phyloP scores from a whole-genome alignment of 2,888 invertebrate genomes.

The Catocala sponsa region DNA sequence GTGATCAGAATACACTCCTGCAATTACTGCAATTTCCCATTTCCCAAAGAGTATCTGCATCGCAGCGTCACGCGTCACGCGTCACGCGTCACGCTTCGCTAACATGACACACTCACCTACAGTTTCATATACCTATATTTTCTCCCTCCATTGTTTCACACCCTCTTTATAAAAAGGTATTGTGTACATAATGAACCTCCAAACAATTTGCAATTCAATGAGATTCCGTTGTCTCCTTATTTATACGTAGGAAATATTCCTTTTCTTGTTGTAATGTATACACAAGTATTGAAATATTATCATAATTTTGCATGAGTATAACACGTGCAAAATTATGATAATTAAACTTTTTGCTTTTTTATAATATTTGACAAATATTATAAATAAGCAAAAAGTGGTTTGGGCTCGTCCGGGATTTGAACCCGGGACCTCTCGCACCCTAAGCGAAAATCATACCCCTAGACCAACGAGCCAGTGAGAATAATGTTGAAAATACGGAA shows the following conservation, averaged over 20 bases:
- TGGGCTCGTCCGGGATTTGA: conserved; percentile 89
- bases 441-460: conserved; percentile 89
- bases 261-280: conserved; percentile 15
- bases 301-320: conserved; percentile 7
- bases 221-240: conserved; percentile 24
- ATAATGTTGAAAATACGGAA: conserved; percentile 24
- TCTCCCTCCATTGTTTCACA: conserved; percentile 25
- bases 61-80: neutral
- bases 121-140: conserved; percentile 26
- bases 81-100: neutral
- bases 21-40: neutral
- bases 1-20: too few species aligned
- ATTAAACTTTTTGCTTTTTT: too few species aligned
- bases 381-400: conserved; percentile 16
- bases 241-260: conserved; percentile 8
- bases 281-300: conserved; percentile 17
- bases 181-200: conserved; percentile 47
- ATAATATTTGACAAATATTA: neutral
- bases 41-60: conserved; percentile 2
- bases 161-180: conserved; percentile 46
- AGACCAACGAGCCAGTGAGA: conserved; percentile 84
- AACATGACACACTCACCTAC: conserved; percentile 2
- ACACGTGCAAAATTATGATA: too few species aligned
- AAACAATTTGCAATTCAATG: conserved; percentile 57
- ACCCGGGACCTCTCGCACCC: conserved; percentile 89